A percentile compares a stretch with the other conserved stretches of the same genome.
These are phyloP conservation scores for Tetanocera ferruginea DNA, from an alignment of 2,888 invertebrate species.

Conservation along the genomic window DNA sequence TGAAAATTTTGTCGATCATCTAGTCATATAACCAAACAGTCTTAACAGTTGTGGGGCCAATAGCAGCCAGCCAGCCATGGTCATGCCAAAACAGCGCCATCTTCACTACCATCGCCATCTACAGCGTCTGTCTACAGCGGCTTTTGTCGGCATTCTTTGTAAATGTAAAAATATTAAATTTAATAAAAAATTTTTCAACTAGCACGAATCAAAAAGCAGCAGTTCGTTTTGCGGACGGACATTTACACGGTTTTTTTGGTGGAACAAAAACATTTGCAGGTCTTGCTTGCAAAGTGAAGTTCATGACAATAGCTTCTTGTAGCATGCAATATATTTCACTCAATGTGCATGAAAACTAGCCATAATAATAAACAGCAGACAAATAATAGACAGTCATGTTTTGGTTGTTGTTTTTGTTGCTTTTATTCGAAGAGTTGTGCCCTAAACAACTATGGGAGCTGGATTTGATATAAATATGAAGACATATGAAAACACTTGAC, in stretches of 20 bases:
- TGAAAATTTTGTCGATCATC: slow-evolving; percentile 46
- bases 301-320: no score
- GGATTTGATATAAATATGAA: no score
- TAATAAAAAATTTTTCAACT: background rate
- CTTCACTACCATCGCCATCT: slow-evolving; percentile 18
- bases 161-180: background rate
- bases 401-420: no score
- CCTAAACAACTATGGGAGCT: no score
- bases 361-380: no score
- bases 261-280: background rate
- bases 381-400: no score
- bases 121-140: background rate
- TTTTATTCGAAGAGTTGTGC: no score
- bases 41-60: slow-evolving; percentile 61
- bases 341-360: no score
- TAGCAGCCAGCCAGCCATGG: background rate
- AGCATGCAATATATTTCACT: no score
- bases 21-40: slow-evolving; percentile 55
- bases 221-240: background rate
- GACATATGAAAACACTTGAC: no score
- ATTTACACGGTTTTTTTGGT: no score
- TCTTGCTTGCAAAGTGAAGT: background rate
- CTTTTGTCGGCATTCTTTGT: background rate
- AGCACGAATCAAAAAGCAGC: slow-evolving; percentile 18
- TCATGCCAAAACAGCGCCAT: slow-evolving; percentile 20